Percentiles rank a stretch among this genome's conserved stretches.
Conservation (phyloP, 2,888 invertebrate species). For the Megamerina dolium region DNA sequence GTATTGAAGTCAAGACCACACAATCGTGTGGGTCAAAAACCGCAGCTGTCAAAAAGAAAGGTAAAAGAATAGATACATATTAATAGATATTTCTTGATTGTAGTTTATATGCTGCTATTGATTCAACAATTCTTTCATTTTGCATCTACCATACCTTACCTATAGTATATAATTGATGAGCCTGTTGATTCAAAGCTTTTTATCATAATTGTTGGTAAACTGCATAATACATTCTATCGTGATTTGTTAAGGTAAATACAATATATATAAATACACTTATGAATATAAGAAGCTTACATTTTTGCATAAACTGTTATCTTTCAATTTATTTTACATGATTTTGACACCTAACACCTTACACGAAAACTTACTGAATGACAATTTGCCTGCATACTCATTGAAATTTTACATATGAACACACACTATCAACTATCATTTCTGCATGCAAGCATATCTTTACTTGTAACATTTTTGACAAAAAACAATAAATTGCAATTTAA, state of each 20-base stretch:
- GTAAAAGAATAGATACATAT: slow-evolving; percentile 19
- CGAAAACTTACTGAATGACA: too few relatives aligned
- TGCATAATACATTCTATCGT: slow-evolving; percentile 25
- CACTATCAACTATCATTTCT: too few relatives aligned
- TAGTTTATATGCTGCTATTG: not conserved
- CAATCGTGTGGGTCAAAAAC: slow-evolving; percentile 26
- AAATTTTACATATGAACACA: too few relatives aligned
- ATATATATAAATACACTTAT: too few relatives aligned
- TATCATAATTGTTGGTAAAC: slow-evolving; percentile 31
- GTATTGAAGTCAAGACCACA: slow-evolving; percentile 24
- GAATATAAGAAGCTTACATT: too few relatives aligned
- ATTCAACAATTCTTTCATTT: not conserved
- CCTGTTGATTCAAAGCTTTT: slow-evolving; percentile 25
- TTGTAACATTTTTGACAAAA: too few relatives aligned
- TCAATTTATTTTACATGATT: too few relatives aligned
- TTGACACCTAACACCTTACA: too few relatives aligned
- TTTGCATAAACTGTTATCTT: too few relatives aligned
- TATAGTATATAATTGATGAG: slow-evolving; percentile 29
- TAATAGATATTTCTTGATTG: not conserved
- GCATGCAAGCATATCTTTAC: too few relatives aligned
- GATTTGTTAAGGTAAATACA: slow-evolving; percentile 26
- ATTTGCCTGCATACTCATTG: too few relatives aligned
- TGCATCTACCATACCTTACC: not conserved
- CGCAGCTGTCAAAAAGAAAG: slow-evolving; percentile 21
- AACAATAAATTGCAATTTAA: slow-evolving; percentile 25